Evolutionary conservation across 2,113 vertebrate genomes (phyloP), one percentile per base, ranked within the genome.

Genomic region (Centropus unirufus): DNA sequence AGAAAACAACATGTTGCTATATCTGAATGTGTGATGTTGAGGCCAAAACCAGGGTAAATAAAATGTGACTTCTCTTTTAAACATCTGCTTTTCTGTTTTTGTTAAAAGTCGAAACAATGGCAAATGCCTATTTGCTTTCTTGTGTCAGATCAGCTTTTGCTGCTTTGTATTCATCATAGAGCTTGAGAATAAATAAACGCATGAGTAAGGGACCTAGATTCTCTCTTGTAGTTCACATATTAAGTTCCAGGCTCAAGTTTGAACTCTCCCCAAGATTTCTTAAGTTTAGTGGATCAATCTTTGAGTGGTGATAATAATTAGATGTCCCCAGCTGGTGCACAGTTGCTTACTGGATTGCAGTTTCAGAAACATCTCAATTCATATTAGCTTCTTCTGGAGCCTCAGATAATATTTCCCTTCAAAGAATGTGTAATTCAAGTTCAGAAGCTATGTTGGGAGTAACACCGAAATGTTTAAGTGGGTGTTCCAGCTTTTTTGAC

Each of bases 301-400:
- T 42, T 69, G 54, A 44, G 23, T 0, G 0, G 9, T 39, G n/a
- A 13, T 66, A 80, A 46, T 46, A 46, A 9, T 23, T 81, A 12
- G 68, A 54, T 36, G 22, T 77, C 36, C 32, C 30, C 30, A 85
- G 74, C 13, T 75, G 42, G 10, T 67, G 14, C 30, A 17, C 46
- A 30, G 14, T 5, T 83, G 14, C n/a, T 72, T 76, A 18, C 34
- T 85, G 58, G 44, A 26, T 61, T 90, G 32, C 19, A 39, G 59
- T 20, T 86, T 66, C 24, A 29, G 27, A 32, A 74, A n/a, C 1
- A 1, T 66, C 68, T 96, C 59, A 30, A 5, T 74, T 80, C 21
- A 17, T 62, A 42, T 36, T 27, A n/a, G 15, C 10, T 74, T 58
- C 21, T 69, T 80, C 17, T 49, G 12, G 57, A 87, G 34, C 24